Conservation (phyloP, 2,888 invertebrate genomes). For the Endotricha flammealis region DNA sequence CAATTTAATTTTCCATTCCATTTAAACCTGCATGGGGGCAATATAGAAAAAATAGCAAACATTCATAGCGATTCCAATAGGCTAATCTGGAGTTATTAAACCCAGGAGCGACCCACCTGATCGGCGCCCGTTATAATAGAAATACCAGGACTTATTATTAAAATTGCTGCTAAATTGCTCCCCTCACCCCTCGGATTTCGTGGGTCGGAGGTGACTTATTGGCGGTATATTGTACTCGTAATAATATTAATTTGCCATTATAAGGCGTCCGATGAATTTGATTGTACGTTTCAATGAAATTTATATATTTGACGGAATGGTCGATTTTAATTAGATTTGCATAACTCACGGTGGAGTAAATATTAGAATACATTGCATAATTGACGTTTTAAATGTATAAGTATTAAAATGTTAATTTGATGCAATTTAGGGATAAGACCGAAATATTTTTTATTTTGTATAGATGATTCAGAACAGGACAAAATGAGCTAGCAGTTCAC, state of each 20-base stretch:
- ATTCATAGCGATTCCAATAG: slow-evolving; percentile 76
- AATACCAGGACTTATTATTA: slow-evolving; percentile 79
- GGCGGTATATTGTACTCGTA: slow-evolving; percentile 36
- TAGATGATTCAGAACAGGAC: too few relatives aligned
- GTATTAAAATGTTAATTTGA: too few relatives aligned
- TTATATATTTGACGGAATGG: too few relatives aligned
- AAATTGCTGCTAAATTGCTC: slow-evolving; percentile 78
- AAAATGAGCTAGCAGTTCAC: too few relatives aligned
- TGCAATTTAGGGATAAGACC: too few relatives aligned
- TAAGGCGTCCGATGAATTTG: too few relatives aligned
- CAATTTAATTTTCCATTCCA: slow-evolving; percentile 21
- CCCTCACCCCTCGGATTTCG: slow-evolving; percentile 68
- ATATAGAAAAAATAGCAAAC: slow-evolving; percentile 76
- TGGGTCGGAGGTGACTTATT: slow-evolving; percentile 54
- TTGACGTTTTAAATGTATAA: too few relatives aligned
- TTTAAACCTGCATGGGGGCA: slow-evolving; percentile 42
- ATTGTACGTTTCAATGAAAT: too few relatives aligned
- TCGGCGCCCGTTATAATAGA: slow-evolving; percentile 76
- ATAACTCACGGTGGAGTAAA: too few relatives aligned
- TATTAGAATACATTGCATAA: too few relatives aligned
- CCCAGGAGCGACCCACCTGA: slow-evolving; percentile 71
- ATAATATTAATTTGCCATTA: slow-evolving; percentile 40
- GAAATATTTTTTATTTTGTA: too few relatives aligned
- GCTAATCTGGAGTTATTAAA: slow-evolving; percentile 77
- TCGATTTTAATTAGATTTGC: too few relatives aligned